A percentile compares a stretch with the other conserved stretches of the same genome.
Evolutionary conservation across 1,140 invertebrate species (phyloP).

Genomic region (Cyclargus thomasi): DNA sequence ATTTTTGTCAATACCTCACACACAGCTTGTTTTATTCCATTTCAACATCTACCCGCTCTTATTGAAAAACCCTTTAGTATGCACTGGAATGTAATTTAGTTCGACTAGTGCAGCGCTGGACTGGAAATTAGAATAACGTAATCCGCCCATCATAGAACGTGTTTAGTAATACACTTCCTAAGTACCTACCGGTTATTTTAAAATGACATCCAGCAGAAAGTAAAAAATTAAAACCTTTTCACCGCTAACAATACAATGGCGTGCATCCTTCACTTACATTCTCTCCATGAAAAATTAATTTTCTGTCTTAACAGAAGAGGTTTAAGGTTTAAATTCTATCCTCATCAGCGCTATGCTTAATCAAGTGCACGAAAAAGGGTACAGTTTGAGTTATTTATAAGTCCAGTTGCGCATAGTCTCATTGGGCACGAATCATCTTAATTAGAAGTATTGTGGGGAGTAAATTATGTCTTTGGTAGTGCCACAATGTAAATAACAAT

Average conservation of each 20-base stretch:
- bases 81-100: too few species aligned
- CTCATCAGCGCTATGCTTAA: conserved; percentile 31
- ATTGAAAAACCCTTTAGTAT: too few species aligned
- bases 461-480: conserved; percentile 59
- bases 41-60: too few species aligned
- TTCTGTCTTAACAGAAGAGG: conserved; percentile 37
- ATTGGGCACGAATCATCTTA: conserved; percentile 69
- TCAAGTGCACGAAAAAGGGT: conserved; percentile 56
- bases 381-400: conserved; percentile 69
- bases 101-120: too few species aligned
- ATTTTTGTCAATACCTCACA: too few species aligned
- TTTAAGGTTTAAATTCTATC: conserved; percentile 36
- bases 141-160: too few species aligned
- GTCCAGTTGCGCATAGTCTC: conserved; percentile 61
- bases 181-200: too few species aligned
- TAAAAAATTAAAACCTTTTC: conserved; percentile 32
- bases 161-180: background rate
- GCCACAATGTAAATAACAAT: conserved; percentile 29
- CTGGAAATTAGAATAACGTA: too few species aligned
- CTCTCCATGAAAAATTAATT: conserved; percentile 30
- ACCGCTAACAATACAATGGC: conserved; percentile 50
- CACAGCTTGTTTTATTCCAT: too few species aligned
- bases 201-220: background rate
- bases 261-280: conserved; percentile 47
- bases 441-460: conserved; percentile 70